A percentile compares a stretch with the other conserved stretches of the same genome.
Evolutionary conservation across 2,113 vertebrate genomes (phyloP).

Genomic region (Mystacornis crossleyi): DNA sequence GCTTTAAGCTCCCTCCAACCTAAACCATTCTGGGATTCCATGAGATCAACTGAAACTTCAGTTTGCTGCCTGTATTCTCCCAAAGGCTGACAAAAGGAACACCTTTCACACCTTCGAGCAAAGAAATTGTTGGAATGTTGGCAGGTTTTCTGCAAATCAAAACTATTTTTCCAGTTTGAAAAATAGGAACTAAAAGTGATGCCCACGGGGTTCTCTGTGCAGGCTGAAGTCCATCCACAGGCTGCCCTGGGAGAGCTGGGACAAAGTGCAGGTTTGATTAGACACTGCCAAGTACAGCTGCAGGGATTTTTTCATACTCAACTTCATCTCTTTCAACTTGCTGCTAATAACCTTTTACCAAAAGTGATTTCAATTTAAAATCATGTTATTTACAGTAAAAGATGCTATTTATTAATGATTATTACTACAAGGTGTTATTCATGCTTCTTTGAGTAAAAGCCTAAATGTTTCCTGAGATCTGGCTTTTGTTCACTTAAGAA

Average conservation of each 20-base stretch:
- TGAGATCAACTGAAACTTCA: not conserved
- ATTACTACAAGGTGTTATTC: not conserved
- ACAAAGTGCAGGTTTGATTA: not conserved
- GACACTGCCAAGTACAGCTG: not conserved
- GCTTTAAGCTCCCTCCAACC: not conserved
- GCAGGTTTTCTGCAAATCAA: not conserved
- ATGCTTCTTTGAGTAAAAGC: not conserved
- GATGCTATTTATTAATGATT: not conserved
- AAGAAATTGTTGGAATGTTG: not conserved
- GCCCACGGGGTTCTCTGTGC: not conserved
- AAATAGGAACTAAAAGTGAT: not conserved
- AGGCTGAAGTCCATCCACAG: not conserved
- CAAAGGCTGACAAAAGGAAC: not conserved
- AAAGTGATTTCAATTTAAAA: not conserved
- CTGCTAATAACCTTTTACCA: not conserved
- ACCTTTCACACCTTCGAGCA: not conserved
- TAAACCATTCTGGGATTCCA: not conserved
- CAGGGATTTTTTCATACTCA: not conserved
- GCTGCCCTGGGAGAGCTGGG: not conserved
- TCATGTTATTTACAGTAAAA: not conserved
- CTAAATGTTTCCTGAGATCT: not conserved
- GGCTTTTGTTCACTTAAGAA: not conserved
- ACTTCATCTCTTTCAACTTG: not conserved
- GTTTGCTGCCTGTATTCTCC: not conserved
- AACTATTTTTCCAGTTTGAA: not conserved